Base-by-base conservation (phyloP, 2,113 vertebrate species). In the Podilymbus podiceps region DNA sequence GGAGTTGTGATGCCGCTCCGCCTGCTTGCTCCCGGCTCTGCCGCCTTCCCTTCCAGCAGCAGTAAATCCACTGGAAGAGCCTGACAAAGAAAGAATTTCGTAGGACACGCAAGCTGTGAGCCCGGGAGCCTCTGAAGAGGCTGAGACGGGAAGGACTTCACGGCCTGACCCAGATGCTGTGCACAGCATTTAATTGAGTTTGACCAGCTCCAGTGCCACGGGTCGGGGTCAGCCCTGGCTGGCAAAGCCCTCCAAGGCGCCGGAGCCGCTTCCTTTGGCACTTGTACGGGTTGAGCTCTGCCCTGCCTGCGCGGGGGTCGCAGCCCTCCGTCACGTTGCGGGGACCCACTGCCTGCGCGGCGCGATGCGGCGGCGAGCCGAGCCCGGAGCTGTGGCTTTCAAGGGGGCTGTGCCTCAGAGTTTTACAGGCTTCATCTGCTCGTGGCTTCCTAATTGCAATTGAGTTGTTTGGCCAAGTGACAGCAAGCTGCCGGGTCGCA, bases 1-100 rank as follows among this genome's bases (percentile, higher is more conserved):
- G 1, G 0, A 15, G 35, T 3, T 0, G 0, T 0, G 49, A 8
- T 25, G 63, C 49, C 4, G 5, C 72, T 44, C 46, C 1, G 8
- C 28, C 47, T 18, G 21, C 56, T 22, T 12, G 38, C 62, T 83
- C 27, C 76, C 8, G 49, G 18, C 80, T 49, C 66, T 6, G 15
- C 64, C 9, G 0, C 47, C 52, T 46, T 17, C n/a, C 17, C 64
- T 80, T 14, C 77, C 77, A 74, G 55, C 55, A 8, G 38, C 8
- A 6, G 6, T 2, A 18, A 24, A 38, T 49, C 44, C 40, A 2
- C 69, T 30, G 74, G 47, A 56, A 6, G 62, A 46, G 56, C 59
- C 67, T 83, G 62, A 11, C 8, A 3, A 50, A 30, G 78, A 23
- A 75, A 64, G 60, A 23, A 44, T 63, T 59, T 1, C 22, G 58